phyloP scores from a whole-genome alignment of 2,888 invertebrate species.

The Heliconius erato region DNA sequence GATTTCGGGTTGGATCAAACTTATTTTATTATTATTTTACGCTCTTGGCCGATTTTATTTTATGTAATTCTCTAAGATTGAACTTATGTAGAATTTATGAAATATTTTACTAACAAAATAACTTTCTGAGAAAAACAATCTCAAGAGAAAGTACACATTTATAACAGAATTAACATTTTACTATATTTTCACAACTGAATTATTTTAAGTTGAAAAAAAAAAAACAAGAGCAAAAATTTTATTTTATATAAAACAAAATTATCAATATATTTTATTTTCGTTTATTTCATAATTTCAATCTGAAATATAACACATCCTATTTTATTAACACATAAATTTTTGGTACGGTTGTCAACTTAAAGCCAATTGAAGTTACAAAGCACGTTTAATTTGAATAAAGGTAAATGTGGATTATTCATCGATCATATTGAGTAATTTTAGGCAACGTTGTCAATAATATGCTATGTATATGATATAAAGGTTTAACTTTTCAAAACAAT shows the following conservation, averaged over 20 bases:
- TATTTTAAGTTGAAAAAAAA: too few relatives aligned
- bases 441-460: neutral
- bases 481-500: neutral
- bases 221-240: too few relatives aligned
- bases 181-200: neutral
- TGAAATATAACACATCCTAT: neutral
- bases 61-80: neutral
- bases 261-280: neutral
- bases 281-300: neutral
- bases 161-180: neutral
- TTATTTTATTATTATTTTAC: too few relatives aligned
- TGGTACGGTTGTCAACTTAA: neutral
- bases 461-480: too few relatives aligned
- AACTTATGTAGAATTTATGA: neutral
- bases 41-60: neutral
- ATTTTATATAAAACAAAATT: neutral
- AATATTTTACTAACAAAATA: neutral
- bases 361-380: neutral
- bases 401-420: neutral
- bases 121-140: neutral
- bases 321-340: neutral
- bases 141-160: neutral
- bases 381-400: neutral
- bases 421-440: slow-evolving; percentile 14
- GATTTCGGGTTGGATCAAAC: neutral